Percentiles rank a stretch among this genome's conserved stretches.
These are phyloP conservation scores for Micrastur ruficollis DNA, from an alignment of 2,797 vertebrate species.

Conservation along the genomic window DNA sequence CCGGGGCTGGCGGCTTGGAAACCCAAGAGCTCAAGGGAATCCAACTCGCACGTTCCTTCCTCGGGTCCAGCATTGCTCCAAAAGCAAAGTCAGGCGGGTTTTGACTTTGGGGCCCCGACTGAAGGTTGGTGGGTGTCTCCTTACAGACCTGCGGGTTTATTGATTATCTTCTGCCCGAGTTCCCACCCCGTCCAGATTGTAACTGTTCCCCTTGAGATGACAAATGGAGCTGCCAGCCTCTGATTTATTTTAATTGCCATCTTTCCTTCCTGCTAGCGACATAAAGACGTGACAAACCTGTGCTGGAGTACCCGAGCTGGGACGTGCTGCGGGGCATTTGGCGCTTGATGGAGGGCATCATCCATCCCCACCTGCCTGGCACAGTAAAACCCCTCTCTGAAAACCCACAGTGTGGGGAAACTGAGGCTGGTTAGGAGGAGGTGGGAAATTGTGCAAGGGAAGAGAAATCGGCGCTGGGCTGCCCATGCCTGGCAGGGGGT, in stretches of 20 bases:
- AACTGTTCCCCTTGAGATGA: neutral
- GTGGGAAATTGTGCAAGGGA: neutral
- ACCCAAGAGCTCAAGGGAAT: neutral
- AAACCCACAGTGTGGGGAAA: neutral
- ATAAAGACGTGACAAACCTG: rapidly evolving
- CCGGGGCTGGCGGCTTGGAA: neutral
- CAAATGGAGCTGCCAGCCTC: neutral
- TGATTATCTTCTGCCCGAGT: neutral
- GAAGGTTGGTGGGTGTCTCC: slow-evolving; percentile 49
- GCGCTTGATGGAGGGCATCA: rapidly evolving
- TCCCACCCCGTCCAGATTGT: neutral
- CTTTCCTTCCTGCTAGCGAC: neutral
- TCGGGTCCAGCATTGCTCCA: rapidly evolving
- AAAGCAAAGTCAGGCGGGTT: rapidly evolving
- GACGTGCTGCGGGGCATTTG: neutral
- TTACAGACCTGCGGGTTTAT: neutral
- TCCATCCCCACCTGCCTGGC: rapidly evolving
- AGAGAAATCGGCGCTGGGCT: neutral
- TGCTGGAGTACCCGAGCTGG: neutral
- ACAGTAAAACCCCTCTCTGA: neutral
- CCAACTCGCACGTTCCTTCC: rapidly evolving
- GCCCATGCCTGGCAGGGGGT: rapidly evolving
- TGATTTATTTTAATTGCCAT: slow-evolving; percentile 6
- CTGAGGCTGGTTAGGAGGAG: neutral
- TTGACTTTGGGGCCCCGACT: neutral